Evolutionary conservation across 2,888 invertebrate genomes (phyloP).

Genomic region (Lasius platythorax): DNA sequence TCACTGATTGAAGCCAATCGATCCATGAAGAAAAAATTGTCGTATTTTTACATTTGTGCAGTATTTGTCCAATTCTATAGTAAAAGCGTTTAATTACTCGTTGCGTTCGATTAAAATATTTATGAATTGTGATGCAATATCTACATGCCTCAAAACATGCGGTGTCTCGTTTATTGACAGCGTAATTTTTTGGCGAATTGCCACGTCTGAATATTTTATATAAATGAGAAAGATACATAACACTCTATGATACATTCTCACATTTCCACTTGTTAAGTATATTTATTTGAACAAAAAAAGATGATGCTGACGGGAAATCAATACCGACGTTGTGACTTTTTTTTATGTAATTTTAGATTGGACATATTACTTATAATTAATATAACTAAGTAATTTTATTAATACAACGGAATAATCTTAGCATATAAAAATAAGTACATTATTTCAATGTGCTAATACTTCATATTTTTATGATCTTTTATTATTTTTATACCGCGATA

Average conservation of each 20-base stretch:
- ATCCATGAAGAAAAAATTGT: conserved; percentile 6
- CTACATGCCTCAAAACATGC: background rate
- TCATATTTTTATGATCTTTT: background rate
- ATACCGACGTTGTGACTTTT: background rate
- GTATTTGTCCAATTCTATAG: background rate
- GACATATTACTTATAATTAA: background rate
- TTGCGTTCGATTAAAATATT: conserved; percentile 17
- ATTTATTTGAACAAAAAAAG: background rate
- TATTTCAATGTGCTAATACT: background rate
- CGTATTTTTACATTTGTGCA: background rate
- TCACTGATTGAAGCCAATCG: background rate
- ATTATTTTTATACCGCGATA: background rate
- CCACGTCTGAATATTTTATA: background rate
- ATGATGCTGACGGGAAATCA: background rate
- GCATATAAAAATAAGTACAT: background rate
- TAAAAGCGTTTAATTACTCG: conserved; percentile 18
- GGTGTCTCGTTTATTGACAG: background rate
- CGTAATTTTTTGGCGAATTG: background rate
- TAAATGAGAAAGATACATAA: background rate
- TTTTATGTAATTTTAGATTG: background rate
- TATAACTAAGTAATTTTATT: conserved; percentile 8
- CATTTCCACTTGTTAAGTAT: background rate
- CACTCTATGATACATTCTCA: background rate
- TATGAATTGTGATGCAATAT: background rate
- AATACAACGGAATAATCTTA: background rate